Percentiles rank a stretch among this genome's conserved stretches.
These are phyloP conservation scores for Tinea pellionella DNA, from an alignment of 2,888 invertebrate genomes.

Conservation along the genomic window DNA sequence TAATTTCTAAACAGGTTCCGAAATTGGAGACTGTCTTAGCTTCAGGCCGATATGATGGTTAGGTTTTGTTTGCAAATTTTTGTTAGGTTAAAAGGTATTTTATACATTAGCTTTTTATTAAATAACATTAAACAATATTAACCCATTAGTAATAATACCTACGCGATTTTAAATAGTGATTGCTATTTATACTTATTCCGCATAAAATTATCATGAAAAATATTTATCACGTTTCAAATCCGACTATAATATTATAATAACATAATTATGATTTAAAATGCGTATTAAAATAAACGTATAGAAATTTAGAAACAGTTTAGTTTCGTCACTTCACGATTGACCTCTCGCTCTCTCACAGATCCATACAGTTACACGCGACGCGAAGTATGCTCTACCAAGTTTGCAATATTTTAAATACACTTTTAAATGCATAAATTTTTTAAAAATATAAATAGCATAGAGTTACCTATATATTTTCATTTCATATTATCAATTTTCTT, in stretches of 20 bases:
- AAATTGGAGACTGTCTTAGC: constrained; percentile 61
- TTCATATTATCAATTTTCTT: too few species aligned
- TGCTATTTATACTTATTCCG: too few species aligned
- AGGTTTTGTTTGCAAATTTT: constrained; percentile 23
- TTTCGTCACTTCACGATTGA: not conserved
- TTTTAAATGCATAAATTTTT: not conserved
- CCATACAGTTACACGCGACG: not conserved
- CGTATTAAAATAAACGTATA: not conserved
- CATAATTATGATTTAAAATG: not conserved
- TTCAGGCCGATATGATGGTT: constrained; percentile 34
- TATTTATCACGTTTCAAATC: not conserved
- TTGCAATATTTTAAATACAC: not conserved
- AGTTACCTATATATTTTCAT: too few species aligned
- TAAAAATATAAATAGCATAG: too few species aligned
- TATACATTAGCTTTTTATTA: too few species aligned
- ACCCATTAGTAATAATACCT: too few species aligned
- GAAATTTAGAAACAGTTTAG: not conserved
- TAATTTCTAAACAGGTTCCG: constrained; percentile 68
- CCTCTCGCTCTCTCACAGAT: not conserved
- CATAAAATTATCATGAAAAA: too few species aligned
- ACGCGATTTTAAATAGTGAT: too few species aligned
- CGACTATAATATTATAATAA: not conserved
- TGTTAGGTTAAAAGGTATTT: not conserved
- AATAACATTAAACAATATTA: too few species aligned
- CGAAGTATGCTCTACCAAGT: not conserved